phyloP scores from a whole-genome alignment of 1,140 invertebrate genomes.

The Trichonephila clavipes region DNA sequence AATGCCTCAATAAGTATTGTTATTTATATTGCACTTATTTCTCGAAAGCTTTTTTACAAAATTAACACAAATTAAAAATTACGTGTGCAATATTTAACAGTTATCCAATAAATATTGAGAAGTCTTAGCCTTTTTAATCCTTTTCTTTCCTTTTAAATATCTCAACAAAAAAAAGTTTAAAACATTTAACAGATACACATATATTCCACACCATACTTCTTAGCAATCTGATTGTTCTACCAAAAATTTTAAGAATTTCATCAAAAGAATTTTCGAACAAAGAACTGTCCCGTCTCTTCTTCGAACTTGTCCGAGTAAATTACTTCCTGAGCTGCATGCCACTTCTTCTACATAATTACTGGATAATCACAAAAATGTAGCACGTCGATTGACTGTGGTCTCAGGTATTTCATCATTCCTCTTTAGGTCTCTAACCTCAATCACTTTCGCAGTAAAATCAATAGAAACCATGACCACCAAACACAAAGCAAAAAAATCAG shows the following conservation, averaged over 20 bases:
- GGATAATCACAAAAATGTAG: conserved; percentile 26
- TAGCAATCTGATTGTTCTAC: background rate
- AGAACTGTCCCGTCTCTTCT: background rate
- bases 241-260: background rate
- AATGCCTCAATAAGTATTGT: too few species aligned
- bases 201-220: background rate
- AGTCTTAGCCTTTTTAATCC: too few species aligned
- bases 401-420: conserved; percentile 48
- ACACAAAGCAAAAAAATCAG: conserved; percentile 31
- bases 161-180: too few species aligned
- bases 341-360: conserved; percentile 15
- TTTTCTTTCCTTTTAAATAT: too few species aligned
- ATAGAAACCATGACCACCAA: conserved; percentile 50
- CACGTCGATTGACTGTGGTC: conserved; percentile 38
- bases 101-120: too few species aligned
- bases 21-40: too few species aligned
- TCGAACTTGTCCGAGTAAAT: background rate
- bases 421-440: conserved; percentile 7
- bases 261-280: background rate
- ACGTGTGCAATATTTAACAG: too few species aligned
- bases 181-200: too few species aligned
- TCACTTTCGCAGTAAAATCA: conserved; percentile 36
- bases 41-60: too few species aligned
- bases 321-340: conserved; percentile 8
- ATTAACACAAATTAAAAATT: too few species aligned